Conservation (phyloP, 2,797 vertebrate species). For the Gymnothorax reevesii region DNA sequence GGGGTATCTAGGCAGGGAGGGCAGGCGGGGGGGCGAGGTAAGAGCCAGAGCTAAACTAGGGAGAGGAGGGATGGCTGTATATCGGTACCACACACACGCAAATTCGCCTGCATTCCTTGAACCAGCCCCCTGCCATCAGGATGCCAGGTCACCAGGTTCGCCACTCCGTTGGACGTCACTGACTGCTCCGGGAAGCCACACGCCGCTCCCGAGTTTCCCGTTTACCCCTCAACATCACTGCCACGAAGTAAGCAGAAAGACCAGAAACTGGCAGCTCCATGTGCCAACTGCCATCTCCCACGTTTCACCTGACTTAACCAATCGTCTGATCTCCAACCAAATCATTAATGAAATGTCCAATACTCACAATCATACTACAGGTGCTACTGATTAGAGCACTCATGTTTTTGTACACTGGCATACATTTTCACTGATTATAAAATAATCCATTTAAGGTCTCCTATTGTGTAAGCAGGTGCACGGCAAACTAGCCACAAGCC, state of each 20-base stretch:
- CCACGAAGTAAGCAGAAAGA: not conserved
- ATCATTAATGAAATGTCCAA: not conserved
- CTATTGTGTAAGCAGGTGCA: too few relatives aligned
- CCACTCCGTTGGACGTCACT: not conserved
- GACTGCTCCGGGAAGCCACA: constrained; percentile 1
- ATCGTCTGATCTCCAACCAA: not conserved
- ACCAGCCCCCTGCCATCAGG: not conserved
- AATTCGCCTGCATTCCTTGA: not conserved
- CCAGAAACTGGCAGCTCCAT: not conserved
- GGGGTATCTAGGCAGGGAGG: not conserved
- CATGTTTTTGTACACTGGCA: too few relatives aligned
- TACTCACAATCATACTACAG: not conserved
- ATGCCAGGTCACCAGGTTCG: constrained; percentile 8
- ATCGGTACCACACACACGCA: not conserved
- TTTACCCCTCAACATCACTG: not conserved
- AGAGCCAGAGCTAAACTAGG: not conserved
- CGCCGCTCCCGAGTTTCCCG: constrained; percentile 12
- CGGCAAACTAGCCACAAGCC: too few relatives aligned
- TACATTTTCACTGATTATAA: not conserved
- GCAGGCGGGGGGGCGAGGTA: not conserved
- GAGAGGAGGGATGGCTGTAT: not conserved
- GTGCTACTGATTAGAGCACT: too few relatives aligned
- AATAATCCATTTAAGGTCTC: not conserved
- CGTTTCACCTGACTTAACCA: not conserved
- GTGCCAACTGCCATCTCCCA: not conserved